Evolutionary conservation across 2,797 vertebrate genomes (phyloP).

Genomic region (Melanotaenia nigrans): DNA sequence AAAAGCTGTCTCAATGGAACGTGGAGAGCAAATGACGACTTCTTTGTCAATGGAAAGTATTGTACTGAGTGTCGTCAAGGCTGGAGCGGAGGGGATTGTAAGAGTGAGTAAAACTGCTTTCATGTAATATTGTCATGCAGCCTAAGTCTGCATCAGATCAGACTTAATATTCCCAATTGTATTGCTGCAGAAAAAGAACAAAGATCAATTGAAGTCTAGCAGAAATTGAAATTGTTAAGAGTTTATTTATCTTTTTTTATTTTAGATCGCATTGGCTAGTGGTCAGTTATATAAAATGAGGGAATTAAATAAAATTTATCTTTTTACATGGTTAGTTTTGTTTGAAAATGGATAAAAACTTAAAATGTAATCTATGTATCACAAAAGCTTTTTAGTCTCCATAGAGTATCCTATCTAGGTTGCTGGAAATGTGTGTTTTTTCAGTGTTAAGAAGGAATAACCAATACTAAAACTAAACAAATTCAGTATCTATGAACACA

Average conservation of each 20-base stretch:
- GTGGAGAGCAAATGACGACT: slow-evolving; percentile 89
- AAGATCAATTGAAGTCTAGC: neutral
- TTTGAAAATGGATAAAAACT: neutral
- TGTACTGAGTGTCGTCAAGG: slow-evolving; percentile 89
- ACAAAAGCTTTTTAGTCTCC: neutral
- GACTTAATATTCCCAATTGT: slow-evolving; percentile 1
- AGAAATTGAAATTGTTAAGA: neutral
- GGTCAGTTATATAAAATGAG: neutral
- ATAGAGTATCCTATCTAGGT: neutral
- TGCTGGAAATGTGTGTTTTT: neutral
- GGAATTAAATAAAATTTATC: neutral
- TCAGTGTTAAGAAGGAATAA: neutral
- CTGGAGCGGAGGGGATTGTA: slow-evolving; percentile 94
- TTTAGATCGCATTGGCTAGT: neutral
- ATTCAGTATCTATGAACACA: neutral
- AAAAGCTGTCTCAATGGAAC: slow-evolving; percentile 92
- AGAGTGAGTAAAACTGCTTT: slow-evolving; percentile 84
- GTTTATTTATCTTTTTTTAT: neutral
- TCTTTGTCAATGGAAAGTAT: slow-evolving; percentile 90
- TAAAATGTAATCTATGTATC: neutral
- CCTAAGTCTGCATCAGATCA: neutral
- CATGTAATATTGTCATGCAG: neutral
- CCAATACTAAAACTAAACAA: neutral
- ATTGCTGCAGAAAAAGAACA: slow-evolving; percentile 2
- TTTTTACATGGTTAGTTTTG: neutral